These are phyloP conservation scores for Arctia plantaginis DNA, from an alignment of 2,888 invertebrate genomes.

Conservation along the genomic window DNA sequence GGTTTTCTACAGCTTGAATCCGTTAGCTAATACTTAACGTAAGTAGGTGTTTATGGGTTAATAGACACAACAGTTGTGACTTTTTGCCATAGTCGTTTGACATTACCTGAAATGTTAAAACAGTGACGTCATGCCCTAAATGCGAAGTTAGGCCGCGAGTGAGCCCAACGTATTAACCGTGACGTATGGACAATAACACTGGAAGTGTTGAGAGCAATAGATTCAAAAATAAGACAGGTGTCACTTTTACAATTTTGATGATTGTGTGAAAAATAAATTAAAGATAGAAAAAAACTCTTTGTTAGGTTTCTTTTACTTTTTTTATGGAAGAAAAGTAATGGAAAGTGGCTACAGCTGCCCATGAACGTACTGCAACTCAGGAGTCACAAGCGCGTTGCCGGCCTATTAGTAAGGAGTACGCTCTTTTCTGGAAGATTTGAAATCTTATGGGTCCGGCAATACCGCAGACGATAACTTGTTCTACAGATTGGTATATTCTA, in stretches of 20 bases:
- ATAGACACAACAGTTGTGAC: background rate
- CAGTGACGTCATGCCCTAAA: constrained; percentile 54
- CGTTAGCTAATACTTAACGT: background rate
- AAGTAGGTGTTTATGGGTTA: background rate
- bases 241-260: background rate
- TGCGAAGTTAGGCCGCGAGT: constrained; percentile 59
- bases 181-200: constrained; percentile 17
- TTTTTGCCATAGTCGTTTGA: constrained; percentile 23
- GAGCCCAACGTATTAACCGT: constrained; percentile 58
- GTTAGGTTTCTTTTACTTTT: too few relatives aligned
- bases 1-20: background rate
- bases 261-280: background rate
- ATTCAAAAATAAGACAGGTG: background rate
- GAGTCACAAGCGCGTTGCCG: too few relatives aligned
- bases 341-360: too few relatives aligned
- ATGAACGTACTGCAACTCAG: too few relatives aligned
- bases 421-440: too few relatives aligned
- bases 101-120: constrained; percentile 63
- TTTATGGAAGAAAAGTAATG: too few relatives aligned
- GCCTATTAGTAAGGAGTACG: too few relatives aligned
- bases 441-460: too few relatives aligned
- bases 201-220: background rate
- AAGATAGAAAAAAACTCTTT: too few relatives aligned
- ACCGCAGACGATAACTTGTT: too few relatives aligned
- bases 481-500: too few relatives aligned